phyloP scores from a whole-genome alignment of 2,797 vertebrate genomes.

The Taenioides sp. region DNA sequence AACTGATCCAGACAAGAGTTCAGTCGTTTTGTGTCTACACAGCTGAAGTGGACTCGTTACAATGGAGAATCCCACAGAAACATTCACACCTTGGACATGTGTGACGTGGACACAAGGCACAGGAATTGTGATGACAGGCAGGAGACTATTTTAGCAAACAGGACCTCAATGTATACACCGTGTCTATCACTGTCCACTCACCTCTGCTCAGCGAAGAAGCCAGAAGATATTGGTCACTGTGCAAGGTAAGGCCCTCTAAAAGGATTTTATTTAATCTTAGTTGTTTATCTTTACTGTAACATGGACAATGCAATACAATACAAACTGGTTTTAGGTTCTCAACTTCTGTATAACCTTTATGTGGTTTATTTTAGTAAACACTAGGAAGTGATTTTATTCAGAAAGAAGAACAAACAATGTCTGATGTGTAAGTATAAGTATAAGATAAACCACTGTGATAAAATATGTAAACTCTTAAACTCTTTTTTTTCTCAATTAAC shows the following conservation, averaged over 20 bases:
- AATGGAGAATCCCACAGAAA: constrained; percentile 41
- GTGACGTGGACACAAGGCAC: constrained; percentile 43
- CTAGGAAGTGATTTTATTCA: constrained; percentile 18
- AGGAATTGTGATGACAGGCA: constrained; percentile 66
- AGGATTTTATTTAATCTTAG: background rate
- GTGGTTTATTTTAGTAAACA: background rate
- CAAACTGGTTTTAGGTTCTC: background rate
- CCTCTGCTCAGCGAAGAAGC: constrained; percentile 50
- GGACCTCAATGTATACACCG: constrained; percentile 71
- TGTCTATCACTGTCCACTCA: constrained; percentile 67
- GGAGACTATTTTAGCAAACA: constrained; percentile 77
- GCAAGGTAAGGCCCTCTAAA: constrained; percentile 67
- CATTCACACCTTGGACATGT: constrained; percentile 52
- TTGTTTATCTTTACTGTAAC: background rate
- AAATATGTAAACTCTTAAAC: background rate
- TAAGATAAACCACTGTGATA: background rate
- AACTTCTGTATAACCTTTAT: background rate
- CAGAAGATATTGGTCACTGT: constrained; percentile 40
- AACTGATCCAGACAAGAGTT: background rate
- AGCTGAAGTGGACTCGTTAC: constrained; percentile 14
- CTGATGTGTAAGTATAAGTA: constrained; percentile 67
- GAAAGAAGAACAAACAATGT: constrained; percentile 50
- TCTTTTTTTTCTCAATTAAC: constrained; percentile 13
- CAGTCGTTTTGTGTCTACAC: background rate
- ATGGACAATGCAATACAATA: background rate